Evolutionary conservation across 2,888 invertebrate genomes (phyloP).

Genomic region (Frankliniella intonsa): DNA sequence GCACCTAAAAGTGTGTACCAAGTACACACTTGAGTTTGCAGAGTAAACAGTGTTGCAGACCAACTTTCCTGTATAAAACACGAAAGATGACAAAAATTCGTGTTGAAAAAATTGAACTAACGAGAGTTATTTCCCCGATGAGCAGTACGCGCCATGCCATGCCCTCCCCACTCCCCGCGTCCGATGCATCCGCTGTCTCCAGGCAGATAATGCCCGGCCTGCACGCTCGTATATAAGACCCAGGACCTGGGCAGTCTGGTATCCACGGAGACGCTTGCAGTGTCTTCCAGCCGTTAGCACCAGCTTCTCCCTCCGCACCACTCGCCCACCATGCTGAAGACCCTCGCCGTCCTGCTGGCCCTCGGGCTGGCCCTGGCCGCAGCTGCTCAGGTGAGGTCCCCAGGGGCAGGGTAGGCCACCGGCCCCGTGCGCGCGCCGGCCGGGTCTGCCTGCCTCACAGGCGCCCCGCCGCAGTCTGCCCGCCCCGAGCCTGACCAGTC

Average conservation of each 20-base stretch:
- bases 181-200: background rate
- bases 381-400: background rate
- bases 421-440: background rate
- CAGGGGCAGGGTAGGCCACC: background rate
- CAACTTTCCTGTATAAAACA: no score
- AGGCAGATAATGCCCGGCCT: background rate
- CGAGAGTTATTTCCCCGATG: no score
- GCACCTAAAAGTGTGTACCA: no score
- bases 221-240: background rate
- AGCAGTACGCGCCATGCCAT: no score
- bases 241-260: background rate
- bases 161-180: no score
- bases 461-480: background rate
- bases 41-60: no score
- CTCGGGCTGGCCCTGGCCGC: background rate
- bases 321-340: background rate
- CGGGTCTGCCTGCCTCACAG: background rate
- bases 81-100: no score
- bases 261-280: background rate
- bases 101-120: no score
- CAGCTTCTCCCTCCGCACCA: background rate
- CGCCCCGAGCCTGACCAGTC: background rate
- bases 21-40: no score
- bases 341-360: background rate
- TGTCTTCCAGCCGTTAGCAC: background rate